Conservation (phyloP, 1,140 invertebrate genomes). For the Chionoecetes opilio region DNA sequence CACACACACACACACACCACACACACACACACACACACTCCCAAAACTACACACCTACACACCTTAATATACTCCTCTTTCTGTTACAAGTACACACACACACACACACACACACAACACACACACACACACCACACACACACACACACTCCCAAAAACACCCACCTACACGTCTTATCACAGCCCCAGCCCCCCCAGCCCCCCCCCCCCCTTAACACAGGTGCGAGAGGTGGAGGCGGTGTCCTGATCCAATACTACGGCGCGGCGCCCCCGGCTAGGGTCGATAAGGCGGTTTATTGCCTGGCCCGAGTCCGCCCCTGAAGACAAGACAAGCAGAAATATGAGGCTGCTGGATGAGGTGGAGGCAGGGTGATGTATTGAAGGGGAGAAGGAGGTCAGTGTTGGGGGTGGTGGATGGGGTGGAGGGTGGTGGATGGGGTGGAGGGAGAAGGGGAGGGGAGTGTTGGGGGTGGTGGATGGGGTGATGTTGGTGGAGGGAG, state of each 20-base stretch:
- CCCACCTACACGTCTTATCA: no score
- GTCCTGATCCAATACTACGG: background rate
- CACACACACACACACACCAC: background rate
- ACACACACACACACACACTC: constrained; percentile 18
- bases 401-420: no score
- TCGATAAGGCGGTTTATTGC: constrained; percentile 4
- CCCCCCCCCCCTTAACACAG: background rate
- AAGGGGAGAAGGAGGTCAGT: no score
- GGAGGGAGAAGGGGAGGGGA: no score
- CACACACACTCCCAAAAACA: no score
- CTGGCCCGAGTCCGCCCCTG: background rate
- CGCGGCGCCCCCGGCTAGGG: background rate
- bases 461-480: no score
- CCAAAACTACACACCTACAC: background rate
- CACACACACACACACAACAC: background rate
- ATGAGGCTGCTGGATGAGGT: background rate
- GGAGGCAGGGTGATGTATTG: no score
- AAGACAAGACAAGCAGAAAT: constrained; percentile 6
- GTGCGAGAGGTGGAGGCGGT: background rate
- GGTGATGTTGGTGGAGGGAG: no score
- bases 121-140: background rate
- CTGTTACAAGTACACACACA: no score
- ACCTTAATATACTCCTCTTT: no score
- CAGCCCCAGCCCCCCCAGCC: no score
- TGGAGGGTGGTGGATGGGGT: no score